These are phyloP conservation scores for Drosophila funebris DNA, from an alignment of 1,140 invertebrate species.

Conservation along the genomic window DNA sequence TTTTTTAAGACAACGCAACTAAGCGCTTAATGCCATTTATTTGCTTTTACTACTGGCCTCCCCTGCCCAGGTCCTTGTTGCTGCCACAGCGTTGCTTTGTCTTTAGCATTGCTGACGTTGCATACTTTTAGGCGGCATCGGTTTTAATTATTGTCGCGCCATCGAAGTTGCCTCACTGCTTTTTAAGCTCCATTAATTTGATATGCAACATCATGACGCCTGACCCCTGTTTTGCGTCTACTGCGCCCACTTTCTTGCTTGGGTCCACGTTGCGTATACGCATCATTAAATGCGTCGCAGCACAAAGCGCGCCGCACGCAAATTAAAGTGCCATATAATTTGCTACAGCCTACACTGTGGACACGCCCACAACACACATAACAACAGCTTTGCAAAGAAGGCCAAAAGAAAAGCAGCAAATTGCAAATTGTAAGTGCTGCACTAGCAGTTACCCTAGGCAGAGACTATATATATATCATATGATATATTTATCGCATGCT, in stretches of 20 bases:
- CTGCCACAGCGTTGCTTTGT: neutral
- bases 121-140: constrained; percentile 38
- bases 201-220: constrained; percentile 12
- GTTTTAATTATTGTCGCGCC: constrained; percentile 64
- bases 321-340: constrained; percentile 72
- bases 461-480: too few species aligned
- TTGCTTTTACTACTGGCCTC: neutral
- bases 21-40: constrained; percentile 45
- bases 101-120: constrained; percentile 40
- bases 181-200: constrained; percentile 44
- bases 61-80: neutral
- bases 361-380: constrained; percentile 24
- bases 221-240: neutral
- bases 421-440: neutral
- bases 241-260: neutral
- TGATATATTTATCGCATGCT: neutral
- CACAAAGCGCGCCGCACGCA: constrained; percentile 46
- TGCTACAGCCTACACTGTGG: constrained; percentile 21
- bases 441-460: constrained; percentile 4
- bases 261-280: constrained; percentile 58
- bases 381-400: neutral
- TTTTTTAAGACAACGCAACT: constrained; percentile 37
- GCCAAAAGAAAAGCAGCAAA: neutral
- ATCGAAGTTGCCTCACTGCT: neutral
- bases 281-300: constrained; percentile 59